Evolutionary conservation across 2,888 invertebrate genomes (phyloP), one percentile per base, ranked within the genome.

Genomic region (Sarcophaga variegata): DNA sequence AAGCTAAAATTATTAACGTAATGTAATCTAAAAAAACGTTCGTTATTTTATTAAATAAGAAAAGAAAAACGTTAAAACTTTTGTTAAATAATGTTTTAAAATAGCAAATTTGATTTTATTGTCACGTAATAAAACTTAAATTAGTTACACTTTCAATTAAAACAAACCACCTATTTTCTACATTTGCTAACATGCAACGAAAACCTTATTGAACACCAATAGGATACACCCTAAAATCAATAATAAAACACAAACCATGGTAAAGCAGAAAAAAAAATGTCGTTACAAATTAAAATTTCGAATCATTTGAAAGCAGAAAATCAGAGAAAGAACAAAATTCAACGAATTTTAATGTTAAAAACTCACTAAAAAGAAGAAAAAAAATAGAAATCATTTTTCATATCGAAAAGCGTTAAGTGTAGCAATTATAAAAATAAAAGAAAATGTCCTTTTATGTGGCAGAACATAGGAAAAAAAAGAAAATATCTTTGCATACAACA

Each of bases 101-200:
- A 37, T 17, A 45, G n/a, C 17, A 20, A 63, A 45, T 47, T 63
- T 22, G 4, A 20, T 64, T 81, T 47, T 25, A 72, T 69, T 37
- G 3, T 12, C 20, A 14, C 75, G 67, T 80, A 90, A 91, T 92
- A 92, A 92, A 92, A 92, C 89, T 89, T 89, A 72, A 90, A 91
- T 92, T 92, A 91, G 92, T 92, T 90, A 91, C 91, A 90, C 90
- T 89, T 90, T 89, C 88, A 88, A 87, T 90, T 91, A 90, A 22
- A 84, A 81, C 69, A 81, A 81, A 84, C 74, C 84, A 75, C 81
- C 75, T 78, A 66, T 69, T 84, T 81, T 22, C 25, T 54, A 4
- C 20, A 63, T 70, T 86, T 66, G 10, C 59, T 66, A 12, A 69
- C 63, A 71, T 60, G 54, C 47, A 22, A 60, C 59, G 8, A 62